Conservation (phyloP, 2,797 vertebrate genomes). For the Amblyopsis hoosieri region DNA sequence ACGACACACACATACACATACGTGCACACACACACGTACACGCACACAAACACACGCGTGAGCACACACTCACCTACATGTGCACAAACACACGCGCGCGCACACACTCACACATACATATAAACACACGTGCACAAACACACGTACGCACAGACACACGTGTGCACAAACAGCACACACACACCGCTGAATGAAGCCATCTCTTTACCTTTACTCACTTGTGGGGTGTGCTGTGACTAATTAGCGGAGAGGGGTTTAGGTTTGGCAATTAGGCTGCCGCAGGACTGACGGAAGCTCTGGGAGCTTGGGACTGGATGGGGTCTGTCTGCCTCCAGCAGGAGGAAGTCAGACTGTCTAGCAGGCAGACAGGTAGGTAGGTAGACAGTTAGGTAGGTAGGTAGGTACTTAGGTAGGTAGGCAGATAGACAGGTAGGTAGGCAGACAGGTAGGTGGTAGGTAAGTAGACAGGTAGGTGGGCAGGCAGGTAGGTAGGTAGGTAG, state of each 20-base stretch:
- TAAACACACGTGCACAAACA: too few species aligned
- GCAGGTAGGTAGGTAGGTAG: too few species aligned
- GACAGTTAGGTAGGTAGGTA: conserved; percentile 5
- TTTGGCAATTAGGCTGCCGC: conserved; percentile 80
- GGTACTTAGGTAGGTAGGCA: too few species aligned
- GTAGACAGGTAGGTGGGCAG: too few species aligned
- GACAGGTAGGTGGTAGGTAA: too few species aligned
- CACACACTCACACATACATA: background rate
- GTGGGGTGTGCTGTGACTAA: conserved; percentile 89
- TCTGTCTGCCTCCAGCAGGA: conserved; percentile 71
- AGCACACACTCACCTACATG: conserved; percentile 56
- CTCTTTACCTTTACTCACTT: conserved; percentile 88
- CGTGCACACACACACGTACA: too few species aligned
- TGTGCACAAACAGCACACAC: conserved; percentile 27
- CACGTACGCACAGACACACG: conserved; percentile 19
- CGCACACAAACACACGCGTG: too few species aligned
- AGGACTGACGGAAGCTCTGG: conserved; percentile 73
- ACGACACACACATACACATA: conserved; percentile 24
- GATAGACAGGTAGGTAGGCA: too few species aligned
- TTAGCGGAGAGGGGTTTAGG: conserved; percentile 87
- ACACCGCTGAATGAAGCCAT: conserved; percentile 80
- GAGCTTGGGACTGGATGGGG: conserved; percentile 72
- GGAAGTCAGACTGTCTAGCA: conserved; percentile 74
- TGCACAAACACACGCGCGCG: conserved; percentile 8
- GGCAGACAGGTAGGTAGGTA: conserved; percentile 71